A percentile compares a stretch with the other conserved stretches of the same genome.
Conservation (phyloP, 1,140 invertebrate genomes). For the Rhagoletis zephyria region DNA sequence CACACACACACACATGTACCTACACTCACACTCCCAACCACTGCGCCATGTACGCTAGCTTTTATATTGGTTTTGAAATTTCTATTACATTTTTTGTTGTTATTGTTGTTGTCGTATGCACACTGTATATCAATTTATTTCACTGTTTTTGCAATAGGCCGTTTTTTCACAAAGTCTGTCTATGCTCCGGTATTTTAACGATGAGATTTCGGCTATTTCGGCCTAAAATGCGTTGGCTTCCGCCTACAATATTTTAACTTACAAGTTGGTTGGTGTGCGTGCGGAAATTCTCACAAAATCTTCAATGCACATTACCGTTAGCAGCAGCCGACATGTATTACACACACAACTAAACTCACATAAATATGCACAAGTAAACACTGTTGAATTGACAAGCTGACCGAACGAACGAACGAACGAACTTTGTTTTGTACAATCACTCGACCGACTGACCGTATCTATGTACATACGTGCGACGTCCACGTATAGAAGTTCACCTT, state of each 20-base stretch:
- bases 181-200: slow-evolving; percentile 2
- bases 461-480: not conserved
- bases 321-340: too few species aligned
- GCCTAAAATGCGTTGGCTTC: not conserved
- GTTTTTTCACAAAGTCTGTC: not conserved
- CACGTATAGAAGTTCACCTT: too few species aligned
- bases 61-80: not conserved
- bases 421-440: too few species aligned
- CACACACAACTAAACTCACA: too few species aligned
- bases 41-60: not conserved
- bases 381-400: too few species aligned
- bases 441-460: not conserved
- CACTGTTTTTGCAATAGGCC: not conserved
- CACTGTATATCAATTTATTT: not conserved
- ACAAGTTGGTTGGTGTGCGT: too few species aligned
- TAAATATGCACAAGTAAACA: too few species aligned
- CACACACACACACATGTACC: too few species aligned
- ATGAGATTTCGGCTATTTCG: not conserved
- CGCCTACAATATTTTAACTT: too few species aligned
- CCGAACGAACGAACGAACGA: too few species aligned
- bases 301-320: not conserved
- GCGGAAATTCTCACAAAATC: not conserved
- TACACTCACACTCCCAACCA: too few species aligned
- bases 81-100: not conserved
- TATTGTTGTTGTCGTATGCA: not conserved